Evolutionary conservation across 2,888 invertebrate genomes (phyloP).

Genomic region (Tachina grossa): DNA sequence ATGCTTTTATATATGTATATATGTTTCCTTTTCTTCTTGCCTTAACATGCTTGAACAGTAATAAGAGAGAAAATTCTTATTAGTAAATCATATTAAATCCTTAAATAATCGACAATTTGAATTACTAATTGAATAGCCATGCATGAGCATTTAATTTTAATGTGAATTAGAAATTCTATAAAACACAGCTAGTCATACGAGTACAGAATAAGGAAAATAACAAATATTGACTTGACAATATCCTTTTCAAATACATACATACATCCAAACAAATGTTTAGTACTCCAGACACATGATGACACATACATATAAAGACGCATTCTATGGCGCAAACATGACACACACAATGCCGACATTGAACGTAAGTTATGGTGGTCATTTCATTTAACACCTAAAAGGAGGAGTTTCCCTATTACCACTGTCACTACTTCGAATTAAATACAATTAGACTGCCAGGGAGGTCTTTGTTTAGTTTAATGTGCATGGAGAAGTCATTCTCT

Average conservation of each 20-base stretch:
- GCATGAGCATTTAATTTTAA: conserved; percentile 40
- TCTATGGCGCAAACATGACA: conserved; percentile 25
- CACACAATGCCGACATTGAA: conserved; percentile 42
- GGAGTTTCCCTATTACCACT: conserved; percentile 36
- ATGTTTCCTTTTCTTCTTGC: too few relatives aligned
- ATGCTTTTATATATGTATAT: too few relatives aligned
- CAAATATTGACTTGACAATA: conserved; percentile 63
- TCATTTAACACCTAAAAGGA: conserved; percentile 63
- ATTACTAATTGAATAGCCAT: conserved; percentile 44
- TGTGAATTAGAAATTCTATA: conserved; percentile 9
- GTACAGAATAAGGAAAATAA: conserved; percentile 8
- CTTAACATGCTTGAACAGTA: not conserved
- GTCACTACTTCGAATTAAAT: conserved; percentile 31
- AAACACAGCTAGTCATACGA: conserved; percentile 7
- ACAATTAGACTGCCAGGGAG: conserved; percentile 22
- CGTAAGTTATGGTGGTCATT: conserved; percentile 49
- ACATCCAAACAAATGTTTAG: not conserved
- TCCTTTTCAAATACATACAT: not conserved
- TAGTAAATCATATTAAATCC: conserved; percentile 51
- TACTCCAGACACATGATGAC: not conserved
- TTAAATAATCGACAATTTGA: conserved; percentile 31
- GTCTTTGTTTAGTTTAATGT: conserved; percentile 4
- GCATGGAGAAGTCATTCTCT: conserved; percentile 9
- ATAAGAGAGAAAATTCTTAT: not conserved
- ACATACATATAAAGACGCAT: not conserved